Evolutionary conservation across 2,113 vertebrate genomes (phyloP).

Genomic region (Cavia aperea): DNA sequence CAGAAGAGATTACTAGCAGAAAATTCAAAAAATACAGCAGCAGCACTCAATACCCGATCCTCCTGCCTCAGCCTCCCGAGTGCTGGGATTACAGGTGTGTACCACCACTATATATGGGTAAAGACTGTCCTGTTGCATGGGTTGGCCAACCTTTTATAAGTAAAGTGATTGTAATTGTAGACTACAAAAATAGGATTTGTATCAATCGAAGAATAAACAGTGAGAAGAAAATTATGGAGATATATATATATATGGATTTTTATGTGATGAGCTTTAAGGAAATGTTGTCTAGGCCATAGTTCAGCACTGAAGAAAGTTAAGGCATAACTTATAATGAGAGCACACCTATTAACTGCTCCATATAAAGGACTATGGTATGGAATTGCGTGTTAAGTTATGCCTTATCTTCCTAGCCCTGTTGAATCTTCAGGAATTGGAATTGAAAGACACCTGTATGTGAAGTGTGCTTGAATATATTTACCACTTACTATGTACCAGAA

Average conservation of each 20-base stretch:
- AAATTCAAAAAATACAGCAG: neutral
- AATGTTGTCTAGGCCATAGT: neutral
- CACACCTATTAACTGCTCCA: neutral
- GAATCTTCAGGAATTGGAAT: slow-evolving; percentile 56
- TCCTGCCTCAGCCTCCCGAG: too few relatives aligned
- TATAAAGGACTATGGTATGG: neutral
- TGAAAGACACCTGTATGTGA: slow-evolving; percentile 45
- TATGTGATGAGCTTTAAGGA: neutral
- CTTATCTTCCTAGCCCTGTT: neutral
- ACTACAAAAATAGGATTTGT: slow-evolving; percentile 33
- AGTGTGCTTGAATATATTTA: neutral
- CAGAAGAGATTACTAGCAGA: neutral
- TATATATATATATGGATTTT: neutral
- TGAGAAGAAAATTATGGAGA: neutral
- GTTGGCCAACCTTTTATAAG: slow-evolving; percentile 28
- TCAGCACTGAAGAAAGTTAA: neutral
- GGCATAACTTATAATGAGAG: slow-evolving; percentile 48
- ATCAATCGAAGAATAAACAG: neutral
- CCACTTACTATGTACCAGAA: neutral
- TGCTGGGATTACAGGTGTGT: too few relatives aligned
- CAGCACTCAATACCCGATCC: neutral
- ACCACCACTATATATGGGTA: too few relatives aligned
- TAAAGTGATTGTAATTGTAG: slow-evolving; percentile 28
- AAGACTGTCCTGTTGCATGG: too few relatives aligned
- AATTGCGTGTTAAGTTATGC: neutral